Evolutionary conservation across 2,113 vertebrate genomes (phyloP), one percentile per base, ranked within the genome.

Genomic region (Pipra filicauda): DNA sequence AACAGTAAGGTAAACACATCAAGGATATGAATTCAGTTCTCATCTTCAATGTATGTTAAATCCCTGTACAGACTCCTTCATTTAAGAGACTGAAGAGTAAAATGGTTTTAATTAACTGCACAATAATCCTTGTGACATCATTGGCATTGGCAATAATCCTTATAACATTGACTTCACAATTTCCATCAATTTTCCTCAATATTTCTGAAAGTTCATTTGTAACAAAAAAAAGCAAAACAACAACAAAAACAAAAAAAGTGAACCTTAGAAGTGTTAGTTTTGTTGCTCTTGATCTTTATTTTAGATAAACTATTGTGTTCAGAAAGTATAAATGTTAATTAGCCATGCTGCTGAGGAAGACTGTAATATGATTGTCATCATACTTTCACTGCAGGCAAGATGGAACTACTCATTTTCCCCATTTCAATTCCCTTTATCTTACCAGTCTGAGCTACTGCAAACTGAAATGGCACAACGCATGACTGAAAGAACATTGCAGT

Each of bases 1-100:
- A 90, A 85, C 4, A 58, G 5, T 48, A 87, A 61, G 30, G 7
- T 13, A 85, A 92, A 93, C 5, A 49, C 2, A 69, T 49, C 31
- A 33, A 75, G 11, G 15, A 5, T 46, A 10, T 46, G 82, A 91
- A 78, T 85, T 61, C 15, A 15, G 10, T 77, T 92, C 31, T 83
- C 22, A 41, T 66, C 24, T 86, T 70, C 39, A 92, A 17, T 1
- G 0, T 49, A 18, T 0, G 0, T 62, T 79, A 86, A 88, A 88
- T 57, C 27, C 39, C 26, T 64, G 16, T 37, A 43, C 14, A 76
- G 83, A 43, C 11, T 19, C 41, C 33, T 64, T 59, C 5, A 70
- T 4, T 39, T 27, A 85, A 70, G 31, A 52, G 8, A 57, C 0
- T 83, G 59, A 93, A 65, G 5, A 91, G 5, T 48, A 57, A 72